These are phyloP conservation scores for Aproaerema taeniolella DNA, from an alignment of 2,888 invertebrate species.

Conservation along the genomic window DNA sequence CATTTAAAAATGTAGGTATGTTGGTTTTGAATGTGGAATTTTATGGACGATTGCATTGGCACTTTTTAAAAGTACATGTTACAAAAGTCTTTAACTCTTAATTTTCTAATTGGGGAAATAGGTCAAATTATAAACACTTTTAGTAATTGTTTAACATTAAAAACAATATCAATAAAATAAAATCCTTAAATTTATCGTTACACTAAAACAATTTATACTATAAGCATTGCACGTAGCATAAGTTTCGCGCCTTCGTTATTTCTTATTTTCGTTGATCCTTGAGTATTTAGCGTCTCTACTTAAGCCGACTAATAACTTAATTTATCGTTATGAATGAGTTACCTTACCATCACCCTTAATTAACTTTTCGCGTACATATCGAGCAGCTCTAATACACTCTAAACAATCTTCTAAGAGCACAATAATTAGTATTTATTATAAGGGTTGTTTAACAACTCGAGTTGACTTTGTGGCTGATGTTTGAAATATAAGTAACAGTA, in stretches of 20 bases:
- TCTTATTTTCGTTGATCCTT: slow-evolving; percentile 1
- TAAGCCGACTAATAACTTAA: neutral
- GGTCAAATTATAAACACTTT: neutral
- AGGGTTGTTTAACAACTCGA: no score
- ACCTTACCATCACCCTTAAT: no score
- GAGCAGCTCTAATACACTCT: no score
- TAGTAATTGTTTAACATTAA: no score
- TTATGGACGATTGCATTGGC: neutral
- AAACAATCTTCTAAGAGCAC: no score
- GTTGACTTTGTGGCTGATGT: no score
- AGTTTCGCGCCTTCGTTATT: neutral
- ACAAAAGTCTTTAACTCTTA: no score
- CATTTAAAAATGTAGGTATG: no score
- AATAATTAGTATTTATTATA: no score
- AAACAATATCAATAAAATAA: neutral
- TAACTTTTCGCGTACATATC: no score
- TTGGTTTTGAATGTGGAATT: neutral
- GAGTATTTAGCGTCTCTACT: slow-evolving; percentile 1
- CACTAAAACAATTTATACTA: neutral
- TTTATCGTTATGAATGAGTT: no score
- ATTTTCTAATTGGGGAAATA: neutral
- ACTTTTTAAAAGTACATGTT: neutral
- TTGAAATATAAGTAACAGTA: no score
- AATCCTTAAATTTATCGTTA: neutral
- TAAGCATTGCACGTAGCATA: neutral